These are phyloP conservation scores for Rhynchopsitta pachyrhyncha DNA, from an alignment of 2,113 vertebrate species.

Conservation along the genomic window DNA sequence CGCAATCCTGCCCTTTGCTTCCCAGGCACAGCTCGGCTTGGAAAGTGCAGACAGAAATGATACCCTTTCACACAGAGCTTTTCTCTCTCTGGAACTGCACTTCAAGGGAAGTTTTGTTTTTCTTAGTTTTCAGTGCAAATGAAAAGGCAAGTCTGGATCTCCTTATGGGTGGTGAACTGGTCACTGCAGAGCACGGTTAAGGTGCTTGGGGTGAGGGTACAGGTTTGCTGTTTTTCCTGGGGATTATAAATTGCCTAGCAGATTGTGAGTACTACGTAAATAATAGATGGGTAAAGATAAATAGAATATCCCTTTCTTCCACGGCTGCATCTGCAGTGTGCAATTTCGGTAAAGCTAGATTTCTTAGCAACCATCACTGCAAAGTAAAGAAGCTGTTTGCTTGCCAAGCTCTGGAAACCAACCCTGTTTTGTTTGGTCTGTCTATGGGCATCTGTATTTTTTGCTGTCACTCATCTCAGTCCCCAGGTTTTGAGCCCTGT, in stretches of 20 bases:
- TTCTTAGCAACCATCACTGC: rapidly evolving
- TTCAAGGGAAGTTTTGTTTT: not conserved
- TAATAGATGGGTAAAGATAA: not conserved
- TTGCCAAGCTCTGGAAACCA: not conserved
- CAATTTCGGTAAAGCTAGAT: not conserved
- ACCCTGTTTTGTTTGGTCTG: not conserved
- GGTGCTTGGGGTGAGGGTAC: not conserved
- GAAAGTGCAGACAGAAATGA: not conserved
- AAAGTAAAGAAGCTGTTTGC: not conserved
- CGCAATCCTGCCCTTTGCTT: not conserved
- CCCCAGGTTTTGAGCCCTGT: rapidly evolving
- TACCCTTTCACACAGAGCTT: not conserved
- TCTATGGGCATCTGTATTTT: rapidly evolving
- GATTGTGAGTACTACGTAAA: not conserved
- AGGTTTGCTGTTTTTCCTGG: not conserved
- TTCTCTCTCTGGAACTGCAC: not conserved
- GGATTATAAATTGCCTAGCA: not conserved
- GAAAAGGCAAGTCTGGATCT: not conserved
- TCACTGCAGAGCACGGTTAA: not conserved
- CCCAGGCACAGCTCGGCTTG: not conserved
- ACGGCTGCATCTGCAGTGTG: not conserved
- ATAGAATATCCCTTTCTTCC: not conserved
- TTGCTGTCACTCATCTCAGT: too few relatives aligned
- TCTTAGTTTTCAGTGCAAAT: not conserved
- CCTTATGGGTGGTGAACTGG: not conserved